Conservation (phyloP, 1,140 invertebrate species). For the Drosophila repletoides region DNA sequence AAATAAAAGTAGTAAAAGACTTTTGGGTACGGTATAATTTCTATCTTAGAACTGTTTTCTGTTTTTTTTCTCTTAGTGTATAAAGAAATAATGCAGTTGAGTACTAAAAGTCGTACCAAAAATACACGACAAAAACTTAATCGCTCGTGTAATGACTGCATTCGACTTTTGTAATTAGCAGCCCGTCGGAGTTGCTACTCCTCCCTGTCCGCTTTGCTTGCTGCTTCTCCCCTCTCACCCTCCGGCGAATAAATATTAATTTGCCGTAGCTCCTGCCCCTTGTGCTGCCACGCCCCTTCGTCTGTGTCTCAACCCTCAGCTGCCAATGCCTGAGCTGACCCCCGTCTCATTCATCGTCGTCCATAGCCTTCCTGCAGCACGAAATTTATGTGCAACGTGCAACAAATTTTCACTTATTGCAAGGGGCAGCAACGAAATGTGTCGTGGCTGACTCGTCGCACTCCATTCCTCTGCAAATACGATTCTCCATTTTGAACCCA, state of each 20-base stretch:
- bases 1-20: no score
- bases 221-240: background rate
- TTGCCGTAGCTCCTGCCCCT: constrained; percentile 40
- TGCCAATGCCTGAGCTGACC: background rate
- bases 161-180: constrained; percentile 81
- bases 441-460: constrained; percentile 46
- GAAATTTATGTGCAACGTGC: constrained; percentile 74
- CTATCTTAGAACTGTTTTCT: no score
- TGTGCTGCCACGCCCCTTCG: background rate
- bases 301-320: background rate
- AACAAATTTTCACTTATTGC: constrained; percentile 77
- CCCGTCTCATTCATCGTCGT: constrained; percentile 16
- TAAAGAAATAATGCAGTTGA: constrained; percentile 11
- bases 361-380: constrained; percentile 45
- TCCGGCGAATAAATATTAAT: constrained; percentile 68
- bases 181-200: constrained; percentile 39
- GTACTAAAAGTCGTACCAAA: constrained; percentile 55
- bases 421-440: constrained; percentile 42
- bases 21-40: no score
- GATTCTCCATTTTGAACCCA: no score
- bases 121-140: constrained; percentile 78
- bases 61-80: no score
- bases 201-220: background rate
- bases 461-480: constrained; percentile 16
- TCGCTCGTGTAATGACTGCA: constrained; percentile 80